Evolutionary conservation across 2,113 vertebrate genomes (phyloP).

Genomic region (Lutjanus erythropterus): DNA sequence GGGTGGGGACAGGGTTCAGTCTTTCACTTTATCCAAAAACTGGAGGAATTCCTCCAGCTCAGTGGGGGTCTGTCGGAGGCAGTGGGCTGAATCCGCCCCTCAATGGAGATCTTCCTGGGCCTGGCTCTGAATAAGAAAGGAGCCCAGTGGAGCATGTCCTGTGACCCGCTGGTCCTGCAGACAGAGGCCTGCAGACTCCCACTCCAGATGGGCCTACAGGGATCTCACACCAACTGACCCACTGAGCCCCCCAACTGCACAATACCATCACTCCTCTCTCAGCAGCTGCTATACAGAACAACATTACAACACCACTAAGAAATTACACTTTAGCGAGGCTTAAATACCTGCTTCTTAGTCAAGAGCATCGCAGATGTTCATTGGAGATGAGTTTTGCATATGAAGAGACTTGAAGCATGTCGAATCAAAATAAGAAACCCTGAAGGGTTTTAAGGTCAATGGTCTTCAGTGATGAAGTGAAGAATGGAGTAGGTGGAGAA

Average conservation of each 20-base stretch:
- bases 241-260: constrained; percentile 62
- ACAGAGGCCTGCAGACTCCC: constrained; percentile 60
- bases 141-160: constrained; percentile 77
- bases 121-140: constrained; percentile 75
- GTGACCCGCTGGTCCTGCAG: constrained; percentile 51
- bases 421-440: constrained; percentile 69
- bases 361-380: constrained; percentile 72
- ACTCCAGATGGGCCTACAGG: constrained; percentile 78
- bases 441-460: constrained; percentile 56
- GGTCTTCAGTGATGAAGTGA: constrained; percentile 48
- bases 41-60: constrained; percentile 73
- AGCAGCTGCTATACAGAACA: constrained; percentile 73
- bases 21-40: constrained; percentile 70
- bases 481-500: constrained; percentile 21
- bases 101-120: constrained; percentile 75
- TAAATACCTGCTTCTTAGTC: constrained; percentile 69
- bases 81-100: constrained; percentile 77
- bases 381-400: constrained; percentile 66
- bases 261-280: constrained; percentile 66
- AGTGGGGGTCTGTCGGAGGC: constrained; percentile 78
- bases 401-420: constrained; percentile 55
- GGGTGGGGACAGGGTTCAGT: constrained; percentile 29
- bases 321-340: constrained; percentile 56
- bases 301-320: constrained; percentile 68
- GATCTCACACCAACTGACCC: constrained; percentile 75